Conservation (phyloP, 2,797 vertebrate genomes). For the Fundulus diaphanus region DNA sequence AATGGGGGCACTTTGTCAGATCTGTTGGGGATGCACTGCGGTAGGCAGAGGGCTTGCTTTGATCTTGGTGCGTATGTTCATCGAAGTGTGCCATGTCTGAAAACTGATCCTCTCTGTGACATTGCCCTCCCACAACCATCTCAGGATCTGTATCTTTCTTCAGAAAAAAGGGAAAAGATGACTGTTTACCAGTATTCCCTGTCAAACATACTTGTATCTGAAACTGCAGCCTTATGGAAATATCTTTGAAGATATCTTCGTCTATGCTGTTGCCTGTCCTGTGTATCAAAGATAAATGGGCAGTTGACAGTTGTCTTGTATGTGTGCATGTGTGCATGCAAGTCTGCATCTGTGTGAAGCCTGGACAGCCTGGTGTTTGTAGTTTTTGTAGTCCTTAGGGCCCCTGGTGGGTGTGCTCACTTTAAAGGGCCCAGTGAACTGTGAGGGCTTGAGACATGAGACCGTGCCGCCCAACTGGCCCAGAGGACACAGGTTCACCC, state of each 20-base stretch:
- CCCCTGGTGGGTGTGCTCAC: conserved; percentile 76
- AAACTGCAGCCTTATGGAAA: conserved; percentile 40
- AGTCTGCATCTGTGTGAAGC: conserved; percentile 66
- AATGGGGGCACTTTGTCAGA: conserved; percentile 76
- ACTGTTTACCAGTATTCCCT: conserved; percentile 50
- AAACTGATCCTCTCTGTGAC: conserved; percentile 78
- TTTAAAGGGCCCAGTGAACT: conserved; percentile 86
- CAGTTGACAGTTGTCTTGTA: conserved; percentile 65
- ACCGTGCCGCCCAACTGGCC: conserved; percentile 78
- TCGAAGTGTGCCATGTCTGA: conserved; percentile 82
- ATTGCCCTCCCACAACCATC: conserved; percentile 69
- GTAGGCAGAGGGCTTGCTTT: conserved; percentile 77
- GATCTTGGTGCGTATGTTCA: conserved; percentile 79
- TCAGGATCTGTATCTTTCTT: conserved; percentile 57
- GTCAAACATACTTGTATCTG: conserved; percentile 31
- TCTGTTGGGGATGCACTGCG: conserved; percentile 78
- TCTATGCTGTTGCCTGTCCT: conserved; percentile 63
- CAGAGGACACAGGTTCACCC: conserved; percentile 77
- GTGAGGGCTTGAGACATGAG: conserved; percentile 85
- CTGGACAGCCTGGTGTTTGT: conserved; percentile 75
- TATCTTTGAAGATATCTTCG: conserved; percentile 47
- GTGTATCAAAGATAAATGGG: conserved; percentile 68
- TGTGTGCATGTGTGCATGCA: conserved; percentile 58
- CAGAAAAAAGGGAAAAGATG: conserved; percentile 44
- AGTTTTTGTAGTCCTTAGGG: conserved; percentile 74